Conservation (phyloP, 2,888 invertebrate species). For the Nemoura dubitans region DNA sequence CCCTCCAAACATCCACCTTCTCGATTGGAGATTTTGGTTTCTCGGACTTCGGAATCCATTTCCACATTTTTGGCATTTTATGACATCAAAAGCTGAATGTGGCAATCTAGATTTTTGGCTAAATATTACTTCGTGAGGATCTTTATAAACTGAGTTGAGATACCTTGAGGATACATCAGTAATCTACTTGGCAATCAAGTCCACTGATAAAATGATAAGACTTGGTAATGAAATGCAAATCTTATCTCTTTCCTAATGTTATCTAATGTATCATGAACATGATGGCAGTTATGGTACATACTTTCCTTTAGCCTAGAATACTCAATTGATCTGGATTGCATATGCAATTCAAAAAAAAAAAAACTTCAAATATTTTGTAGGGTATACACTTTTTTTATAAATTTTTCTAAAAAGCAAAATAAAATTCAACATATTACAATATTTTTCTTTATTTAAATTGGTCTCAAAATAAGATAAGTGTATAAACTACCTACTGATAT, state of each 20-base stretch:
- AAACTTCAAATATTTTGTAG: too few species aligned
- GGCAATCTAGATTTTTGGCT: not conserved
- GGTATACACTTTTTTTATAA: too few species aligned
- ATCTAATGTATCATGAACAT: too few species aligned
- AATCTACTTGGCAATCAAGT: constrained; percentile 1
- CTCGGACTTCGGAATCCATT: constrained; percentile 22
- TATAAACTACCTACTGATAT: too few species aligned
- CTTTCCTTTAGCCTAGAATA: not conserved
- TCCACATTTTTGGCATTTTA: constrained; percentile 21
- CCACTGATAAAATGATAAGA: not conserved
- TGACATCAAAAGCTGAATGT: not conserved
- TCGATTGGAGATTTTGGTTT: constrained; percentile 23
- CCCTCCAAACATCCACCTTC: constrained; percentile 17
- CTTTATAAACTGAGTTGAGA: not conserved
- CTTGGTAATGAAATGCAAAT: not conserved
- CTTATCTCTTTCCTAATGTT: not conserved
- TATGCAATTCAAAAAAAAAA: too few species aligned
- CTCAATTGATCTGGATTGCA: too few species aligned
- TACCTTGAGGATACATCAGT: too few species aligned
- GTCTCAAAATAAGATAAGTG: not conserved
- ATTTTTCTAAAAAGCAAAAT: too few species aligned
- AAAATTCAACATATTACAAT: not conserved
- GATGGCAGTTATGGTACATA: not conserved
- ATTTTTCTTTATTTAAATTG: not conserved
- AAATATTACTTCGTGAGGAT: not conserved